Base-by-base conservation (phyloP, 2,888 invertebrate species). In the Drosophila acutilabella region DNA sequence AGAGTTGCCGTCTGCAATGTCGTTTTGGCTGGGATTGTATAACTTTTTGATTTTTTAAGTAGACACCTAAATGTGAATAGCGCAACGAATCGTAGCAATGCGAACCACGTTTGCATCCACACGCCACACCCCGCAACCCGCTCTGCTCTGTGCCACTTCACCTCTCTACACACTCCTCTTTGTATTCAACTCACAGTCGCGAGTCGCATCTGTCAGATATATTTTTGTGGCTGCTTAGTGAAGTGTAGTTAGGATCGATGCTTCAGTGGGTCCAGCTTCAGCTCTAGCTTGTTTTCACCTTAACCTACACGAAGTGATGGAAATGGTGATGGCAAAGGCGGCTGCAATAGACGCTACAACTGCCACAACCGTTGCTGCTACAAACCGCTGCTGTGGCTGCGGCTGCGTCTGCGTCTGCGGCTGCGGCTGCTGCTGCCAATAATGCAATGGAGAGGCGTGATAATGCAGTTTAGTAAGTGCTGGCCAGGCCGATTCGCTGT, bases 21-120 rank as follows among this genome's bases (percentile, higher is more conserved):
- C 75, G 75, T 77, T 75, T 75, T 72, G 78, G 73, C 71, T 75
- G 68, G 66, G 71, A 81, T 82, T 86, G 87, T 86, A 86, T 83
- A 82, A 87, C 87, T 81, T 82, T 82, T 82, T 86, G 81, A 83
- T 86, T 87, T 85, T 80, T 88, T 85, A 85, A 85, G 84, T 85
- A 86, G 84, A 88, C 88, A 85, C 86, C 87, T 86, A 84, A 83
- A 88, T 86, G 88, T 86, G 84, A 85, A 88, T 83, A 85, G 84
- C 84, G 88, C 86, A 85, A 61, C 88, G 88, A 84, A 85, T 83
- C 88, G 83, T 79, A 82, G 86, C 83, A 76, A 80, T 76, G 80
- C 72, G 66, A 78, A 44, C 68, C 74, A 78, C 66, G 75, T 75
- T 44, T 72, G 57, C 71, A 60, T 50, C 58, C 61, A 42, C 56